Evolutionary conservation across 2,797 vertebrate species (phyloP).

Genomic region (Tapirus indicus): DNA sequence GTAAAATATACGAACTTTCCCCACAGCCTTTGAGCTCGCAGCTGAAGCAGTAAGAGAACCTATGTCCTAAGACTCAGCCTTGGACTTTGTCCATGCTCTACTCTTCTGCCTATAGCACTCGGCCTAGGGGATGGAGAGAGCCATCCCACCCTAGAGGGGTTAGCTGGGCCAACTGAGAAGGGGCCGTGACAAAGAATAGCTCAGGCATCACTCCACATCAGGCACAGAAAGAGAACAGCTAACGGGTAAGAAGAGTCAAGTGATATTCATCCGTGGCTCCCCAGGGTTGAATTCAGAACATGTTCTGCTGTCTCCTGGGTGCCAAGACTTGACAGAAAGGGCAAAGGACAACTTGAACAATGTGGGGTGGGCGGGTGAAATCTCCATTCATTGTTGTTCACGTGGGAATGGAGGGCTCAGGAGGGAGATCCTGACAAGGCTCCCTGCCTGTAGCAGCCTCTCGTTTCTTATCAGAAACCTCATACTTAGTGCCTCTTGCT

Average conservation of each 20-base stretch:
- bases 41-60: not conserved
- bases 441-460: constrained; percentile 43
- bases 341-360: constrained; percentile 83
- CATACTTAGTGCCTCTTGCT: not conserved
- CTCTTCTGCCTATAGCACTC: not conserved
- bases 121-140: not conserved
- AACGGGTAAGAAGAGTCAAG: constrained; percentile 78
- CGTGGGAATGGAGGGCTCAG: constrained; percentile 79
- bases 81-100: not conserved
- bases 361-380: constrained; percentile 73
- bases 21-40: not conserved
- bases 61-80: not conserved
- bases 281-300: constrained; percentile 83
- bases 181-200: constrained; percentile 73
- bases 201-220: constrained; percentile 44
- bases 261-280: constrained; percentile 76
- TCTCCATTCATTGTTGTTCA: constrained; percentile 74
- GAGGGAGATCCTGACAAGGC: constrained; percentile 67
- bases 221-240: constrained; percentile 74
- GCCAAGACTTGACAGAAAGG: constrained; percentile 83
- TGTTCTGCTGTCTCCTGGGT: constrained; percentile 79
- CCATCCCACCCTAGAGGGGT: constrained; percentile 69
- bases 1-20: not conserved
- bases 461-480: constrained; percentile 20
- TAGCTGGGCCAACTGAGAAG: constrained; percentile 62